Percentiles rank a stretch among this genome's conserved stretches.
These are phyloP conservation scores for Macaca fascicularis DNA, from an alignment of 2,113 vertebrate genomes.

Conservation along the genomic window T2T-MFA8v1.1 NC_088385.1:31025001-31025500, in stretches of 20 bases:
- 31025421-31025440: background rate
- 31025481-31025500: background rate
- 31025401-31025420: background rate
- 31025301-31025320: constrained; percentile 44
- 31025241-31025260: background rate
- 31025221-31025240: background rate
- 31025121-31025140: background rate
- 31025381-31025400: background rate
- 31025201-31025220: background rate
- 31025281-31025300: background rate
- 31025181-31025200: background rate
- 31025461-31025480: background rate
- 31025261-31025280: background rate
- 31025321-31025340: background rate
- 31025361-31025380: background rate
- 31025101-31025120: no score
- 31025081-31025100: background rate
- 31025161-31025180: background rate
- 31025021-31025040: background rate
- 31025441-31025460: background rate
- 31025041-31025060: background rate
- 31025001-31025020: background rate
- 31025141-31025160: background rate
- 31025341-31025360: background rate
- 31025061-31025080: rapidly evolving